A percentile compares a stretch with the other conserved stretches of the same genome.
Evolutionary conservation across 2,888 invertebrate species (phyloP).

Genomic region (Cantharis rufa): DNA sequence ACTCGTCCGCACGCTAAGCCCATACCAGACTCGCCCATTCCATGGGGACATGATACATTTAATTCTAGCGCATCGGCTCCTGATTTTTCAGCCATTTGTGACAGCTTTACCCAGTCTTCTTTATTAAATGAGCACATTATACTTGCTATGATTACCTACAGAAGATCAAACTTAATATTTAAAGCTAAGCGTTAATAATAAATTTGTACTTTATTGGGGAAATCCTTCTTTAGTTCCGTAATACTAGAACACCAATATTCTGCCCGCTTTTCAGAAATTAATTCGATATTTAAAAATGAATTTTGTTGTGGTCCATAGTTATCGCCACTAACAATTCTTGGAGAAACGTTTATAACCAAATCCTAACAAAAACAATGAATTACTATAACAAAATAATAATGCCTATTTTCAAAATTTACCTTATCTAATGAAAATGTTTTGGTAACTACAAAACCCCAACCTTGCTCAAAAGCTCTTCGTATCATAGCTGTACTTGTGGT

Average conservation of each 20-base stretch:
- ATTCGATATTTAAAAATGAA: constrained; percentile 95
- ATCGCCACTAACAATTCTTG: constrained; percentile 91
- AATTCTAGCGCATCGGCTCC: constrained; percentile 95
- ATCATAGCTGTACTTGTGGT: constrained; percentile 96
- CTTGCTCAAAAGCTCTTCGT: constrained; percentile 89
- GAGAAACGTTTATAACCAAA: constrained; percentile 94
- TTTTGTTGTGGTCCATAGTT: constrained; percentile 95
- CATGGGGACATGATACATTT: constrained; percentile 97
- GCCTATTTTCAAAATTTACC: constrained; percentile 58
- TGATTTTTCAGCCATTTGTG: constrained; percentile 74
- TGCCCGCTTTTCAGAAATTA: constrained; percentile 95
- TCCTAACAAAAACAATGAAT: constrained; percentile 64
- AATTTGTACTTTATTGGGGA: constrained; percentile 76
- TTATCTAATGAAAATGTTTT: constrained; percentile 96
- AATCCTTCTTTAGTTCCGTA: constrained; percentile 86
- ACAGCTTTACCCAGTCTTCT: constrained; percentile 85
- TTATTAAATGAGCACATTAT: constrained; percentile 92
- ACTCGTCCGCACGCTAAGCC: constrained; percentile 97
- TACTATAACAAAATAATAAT: constrained; percentile 2
- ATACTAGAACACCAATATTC: constrained; percentile 93
- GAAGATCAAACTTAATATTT: background rate
- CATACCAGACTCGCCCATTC: constrained; percentile 99
- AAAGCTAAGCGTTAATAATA: background rate
- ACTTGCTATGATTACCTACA: constrained; percentile 86
- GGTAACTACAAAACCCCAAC: constrained; percentile 97